A percentile compares a stretch with the other conserved stretches of the same genome.
Conservation (phyloP, 2,797 vertebrate genomes). For the Hoplostethus mediterraneus region DNA sequence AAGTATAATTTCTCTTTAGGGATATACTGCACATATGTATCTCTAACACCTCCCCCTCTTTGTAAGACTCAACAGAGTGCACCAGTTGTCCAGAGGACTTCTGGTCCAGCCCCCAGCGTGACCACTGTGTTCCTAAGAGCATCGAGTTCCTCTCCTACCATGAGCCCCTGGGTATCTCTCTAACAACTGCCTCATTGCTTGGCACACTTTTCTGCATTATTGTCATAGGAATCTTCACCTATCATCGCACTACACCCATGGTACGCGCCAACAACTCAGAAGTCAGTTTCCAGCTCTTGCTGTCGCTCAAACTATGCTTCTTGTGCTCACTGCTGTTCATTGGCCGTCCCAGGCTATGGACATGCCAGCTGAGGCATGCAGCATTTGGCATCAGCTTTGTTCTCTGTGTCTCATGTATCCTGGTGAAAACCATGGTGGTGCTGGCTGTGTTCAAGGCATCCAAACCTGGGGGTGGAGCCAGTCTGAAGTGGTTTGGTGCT, state of each 20-base stretch:
- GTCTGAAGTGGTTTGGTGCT: too few species aligned
- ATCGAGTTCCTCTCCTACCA: slow-evolving; percentile 73
- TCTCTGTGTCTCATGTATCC: slow-evolving; percentile 64
- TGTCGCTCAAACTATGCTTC: slow-evolving; percentile 74
- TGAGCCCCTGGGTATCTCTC: slow-evolving; percentile 65
- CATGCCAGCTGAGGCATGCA: slow-evolving; percentile 56
- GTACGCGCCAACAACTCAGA: slow-evolving; percentile 79
- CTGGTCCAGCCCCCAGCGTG: slow-evolving; percentile 64
- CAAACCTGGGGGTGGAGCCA: too few species aligned
- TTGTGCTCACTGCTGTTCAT: slow-evolving; percentile 73
- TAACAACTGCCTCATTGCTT: slow-evolving; percentile 57
- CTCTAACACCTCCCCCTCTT: background rate
- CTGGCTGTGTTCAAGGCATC: too few species aligned
- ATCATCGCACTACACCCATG: slow-evolving; percentile 65
- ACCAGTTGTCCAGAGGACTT: slow-evolving; percentile 69
- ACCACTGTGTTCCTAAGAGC: slow-evolving; percentile 64
- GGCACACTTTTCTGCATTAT: slow-evolving; percentile 52
- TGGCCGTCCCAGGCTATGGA: slow-evolving; percentile 59
- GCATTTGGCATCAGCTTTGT: slow-evolving; percentile 71
- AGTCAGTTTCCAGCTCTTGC: slow-evolving; percentile 69
- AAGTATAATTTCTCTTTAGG: background rate
- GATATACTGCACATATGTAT: background rate
- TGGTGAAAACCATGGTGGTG: too few species aligned
- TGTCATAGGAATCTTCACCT: slow-evolving; percentile 65
- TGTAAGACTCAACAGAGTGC: slow-evolving; percentile 71